Evolutionary conservation across 35 echinoderm and acorn worm species (phyloP).

Genomic region (Acanthaster planci): DNA sequence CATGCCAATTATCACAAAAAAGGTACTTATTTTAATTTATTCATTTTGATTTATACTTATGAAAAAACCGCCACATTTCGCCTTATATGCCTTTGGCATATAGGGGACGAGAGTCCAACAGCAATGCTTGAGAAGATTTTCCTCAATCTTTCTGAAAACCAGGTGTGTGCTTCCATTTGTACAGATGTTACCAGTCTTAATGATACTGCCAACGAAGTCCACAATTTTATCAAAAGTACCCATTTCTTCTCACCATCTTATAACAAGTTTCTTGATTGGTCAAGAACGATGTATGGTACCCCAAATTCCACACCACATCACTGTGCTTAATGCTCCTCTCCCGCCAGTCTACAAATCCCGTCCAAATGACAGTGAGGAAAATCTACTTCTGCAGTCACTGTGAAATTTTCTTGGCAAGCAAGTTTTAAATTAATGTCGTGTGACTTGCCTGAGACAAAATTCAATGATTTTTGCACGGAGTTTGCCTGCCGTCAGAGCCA

Average conservation of each 20-base stretch:
- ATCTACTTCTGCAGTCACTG: neutral
- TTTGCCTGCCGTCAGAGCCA: neutral
- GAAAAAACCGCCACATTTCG: slow-evolving; percentile 12
- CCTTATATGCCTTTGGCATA: slow-evolving; percentile 15
- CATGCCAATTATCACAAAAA: too few relatives aligned
- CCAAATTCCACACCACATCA: neutral
- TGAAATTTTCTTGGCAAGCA: slow-evolving; percentile 29
- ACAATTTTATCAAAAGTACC: neutral
- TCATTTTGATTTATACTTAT: too few relatives aligned
- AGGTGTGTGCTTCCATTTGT: neutral
- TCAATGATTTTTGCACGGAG: slow-evolving; percentile 15
- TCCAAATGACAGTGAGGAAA: neutral
- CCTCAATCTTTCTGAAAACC: neutral
- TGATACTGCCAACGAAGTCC: neutral
- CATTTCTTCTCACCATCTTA: neutral
- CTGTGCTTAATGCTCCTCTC: neutral
- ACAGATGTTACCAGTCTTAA: neutral
- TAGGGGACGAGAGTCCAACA: slow-evolving; percentile 22
- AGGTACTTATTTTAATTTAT: too few relatives aligned
- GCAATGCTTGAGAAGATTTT: slow-evolving; percentile 4
- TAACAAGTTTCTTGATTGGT: neutral
- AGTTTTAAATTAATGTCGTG: neutral
- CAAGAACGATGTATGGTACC: neutral
- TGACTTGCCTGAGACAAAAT: slow-evolving; percentile 25
- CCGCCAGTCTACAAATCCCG: neutral